Base-by-base conservation (phyloP, 2,113 vertebrate genomes). In the Sciurus niger region DNA sequence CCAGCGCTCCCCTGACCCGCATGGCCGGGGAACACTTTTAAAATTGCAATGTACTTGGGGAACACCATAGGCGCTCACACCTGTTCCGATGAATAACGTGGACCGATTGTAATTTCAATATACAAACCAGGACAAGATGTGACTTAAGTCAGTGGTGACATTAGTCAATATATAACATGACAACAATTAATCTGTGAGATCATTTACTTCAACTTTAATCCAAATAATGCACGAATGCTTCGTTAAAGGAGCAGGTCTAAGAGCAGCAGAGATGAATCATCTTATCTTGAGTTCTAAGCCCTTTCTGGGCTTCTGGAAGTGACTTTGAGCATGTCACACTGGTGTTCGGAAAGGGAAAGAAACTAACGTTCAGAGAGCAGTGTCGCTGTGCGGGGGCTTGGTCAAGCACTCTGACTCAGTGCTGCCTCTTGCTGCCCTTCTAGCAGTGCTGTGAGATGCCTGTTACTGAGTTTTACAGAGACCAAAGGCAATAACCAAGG, bases 181-280 rank as follows among this genome's bases (percentile, higher is more conserved):
- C 48, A 34, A 46, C 20, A 70, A 11, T 84, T 83, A 67, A 77
- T 55, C 48, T 20, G 40, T 70, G 80, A 60, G 37, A 60, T 25
- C 32, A 14, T 46, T 40, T 76, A 14, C 48, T 40, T 94, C 24
- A 37, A 89, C 80, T 78, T 90, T 72, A 90, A 92, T 84, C 30
- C 37, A 84, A 34, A 58, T 46, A 40, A 67, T n/a, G 32, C 77
- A 82, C 3, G 20, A 7, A 16, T 17, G 80, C 68, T 79, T 93
- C 37, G 0, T 63, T 11, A 63, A 60, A 83, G 46, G 53, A 43
- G 20, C 2, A 73, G 46, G 73, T 73, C 40, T 13, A 51, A 58
- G 25, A 72, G 28, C 68, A 78, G 40, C 48, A 79, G 73, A 91
- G 60, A 20, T 55, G n/a, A 58, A 11, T 55, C 32, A 24, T 43